Base-by-base conservation (phyloP, 2,888 invertebrate species). In the Cynaeus angustus region DNA sequence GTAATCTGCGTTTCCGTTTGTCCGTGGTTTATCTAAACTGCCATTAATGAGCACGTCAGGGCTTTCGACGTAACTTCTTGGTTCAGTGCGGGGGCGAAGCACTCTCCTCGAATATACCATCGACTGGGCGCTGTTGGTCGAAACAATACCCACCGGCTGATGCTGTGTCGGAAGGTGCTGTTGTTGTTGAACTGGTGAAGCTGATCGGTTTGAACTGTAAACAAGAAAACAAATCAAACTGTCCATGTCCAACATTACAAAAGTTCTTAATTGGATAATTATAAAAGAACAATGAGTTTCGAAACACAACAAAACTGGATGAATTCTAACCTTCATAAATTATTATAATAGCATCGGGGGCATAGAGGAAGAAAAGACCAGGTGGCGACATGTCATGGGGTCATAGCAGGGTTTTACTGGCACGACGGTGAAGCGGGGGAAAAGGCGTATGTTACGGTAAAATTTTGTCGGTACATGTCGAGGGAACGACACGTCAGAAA, bases 61-160 rank as follows among this genome's bases (percentile, higher is more conserved):
- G 92, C 94, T 80, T 84, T 95, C 95, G 0, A 94, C 94, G 84
- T 95, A 95, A 79, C 94, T 95, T 78, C 94, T 91, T 68, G 90
- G 91, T 81, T 95, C 95, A 3, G 92, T 93, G 66, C 95, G 89
- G 3, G 95, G 95, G 72, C 95, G 89, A 70, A 95, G 86, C 78
- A 94, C 94, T 68, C 95, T 87, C 73, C 94, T 75, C 0, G 80
- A 75, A 70, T 79, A 77, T 10, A 75, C 72, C 59, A 79, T 66
- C 10, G 77, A 73, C 65, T 79, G 79, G n/a, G 75, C 71, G 10
- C 68, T 76, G 28, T 75, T 77, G 8, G 68, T 77, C 10, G 68
- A 41, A 1, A 68, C 64, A 26, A 68, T 68, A 56, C 56, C 64
- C 64, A 64, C 30, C 41, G 66, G 68, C 66, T 72, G 62, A 67